Percentiles rank a stretch among this genome's conserved stretches.
Evolutionary conservation across 2,797 vertebrate genomes (phyloP).

Genomic region (Malurus splendens): DNA sequence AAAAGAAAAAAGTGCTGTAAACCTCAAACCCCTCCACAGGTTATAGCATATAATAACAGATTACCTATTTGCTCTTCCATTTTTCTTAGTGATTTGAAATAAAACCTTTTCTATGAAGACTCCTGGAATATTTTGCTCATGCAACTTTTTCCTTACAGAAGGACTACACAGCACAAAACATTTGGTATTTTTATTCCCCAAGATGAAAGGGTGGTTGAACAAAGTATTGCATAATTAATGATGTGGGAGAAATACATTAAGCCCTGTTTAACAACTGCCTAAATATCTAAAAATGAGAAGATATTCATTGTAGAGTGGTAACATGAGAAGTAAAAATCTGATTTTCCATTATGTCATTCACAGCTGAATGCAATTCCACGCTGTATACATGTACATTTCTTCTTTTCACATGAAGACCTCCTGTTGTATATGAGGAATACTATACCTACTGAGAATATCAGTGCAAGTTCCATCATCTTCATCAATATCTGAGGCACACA

Average conservation of each 20-base stretch:
- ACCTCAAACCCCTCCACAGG: background rate
- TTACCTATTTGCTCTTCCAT: background rate
- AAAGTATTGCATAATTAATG: background rate
- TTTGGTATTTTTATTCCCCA: background rate
- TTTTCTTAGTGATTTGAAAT: background rate
- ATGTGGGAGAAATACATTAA: background rate
- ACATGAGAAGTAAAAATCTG: background rate
- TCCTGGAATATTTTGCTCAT: background rate
- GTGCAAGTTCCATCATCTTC: background rate
- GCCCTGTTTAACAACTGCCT: background rate
- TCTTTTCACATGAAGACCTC: background rate
- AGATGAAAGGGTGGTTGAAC: background rate
- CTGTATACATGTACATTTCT: background rate
- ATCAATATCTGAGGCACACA: background rate
- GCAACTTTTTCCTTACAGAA: background rate
- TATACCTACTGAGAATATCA: background rate
- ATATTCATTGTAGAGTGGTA: background rate
- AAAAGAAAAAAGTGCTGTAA: background rate
- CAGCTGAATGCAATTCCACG: background rate
- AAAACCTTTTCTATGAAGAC: background rate
- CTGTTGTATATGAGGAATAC: background rate
- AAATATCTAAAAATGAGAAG: background rate
- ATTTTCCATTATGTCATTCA: background rate
- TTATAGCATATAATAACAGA: background rate
- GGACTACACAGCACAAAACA: background rate